These are phyloP conservation scores for Melanogrammus aeglefinus DNA, from an alignment of 2,797 vertebrate species.

Conservation along the genomic window DNA sequence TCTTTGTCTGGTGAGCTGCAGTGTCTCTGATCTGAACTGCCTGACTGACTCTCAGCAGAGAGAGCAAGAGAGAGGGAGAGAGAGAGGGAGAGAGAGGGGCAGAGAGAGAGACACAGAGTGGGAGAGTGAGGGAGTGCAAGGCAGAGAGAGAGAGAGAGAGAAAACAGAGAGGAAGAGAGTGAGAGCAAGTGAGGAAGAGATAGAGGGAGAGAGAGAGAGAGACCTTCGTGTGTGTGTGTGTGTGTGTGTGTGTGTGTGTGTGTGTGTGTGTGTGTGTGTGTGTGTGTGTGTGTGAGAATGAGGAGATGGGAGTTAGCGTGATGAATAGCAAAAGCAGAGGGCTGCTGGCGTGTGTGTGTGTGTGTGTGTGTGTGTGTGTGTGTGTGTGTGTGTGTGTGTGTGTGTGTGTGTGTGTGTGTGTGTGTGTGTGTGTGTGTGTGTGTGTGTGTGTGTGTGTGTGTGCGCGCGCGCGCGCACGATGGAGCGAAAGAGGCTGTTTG, in stretches of 20 bases:
- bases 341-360: not conserved
- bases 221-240: constrained; percentile 6
- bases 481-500: not conserved
- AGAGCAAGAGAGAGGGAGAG: constrained; percentile 24
- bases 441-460: not conserved
- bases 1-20: constrained; percentile 72
- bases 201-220: not conserved
- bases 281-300: not conserved
- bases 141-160: too few relatives aligned
- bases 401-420: not conserved
- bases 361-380: not conserved
- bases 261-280: not conserved
- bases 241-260: not conserved
- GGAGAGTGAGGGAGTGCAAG: too few relatives aligned
- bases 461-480: not conserved
- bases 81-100: too few relatives aligned
- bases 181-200: constrained; percentile 23
- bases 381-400: not conserved
- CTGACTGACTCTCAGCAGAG: constrained; percentile 72
- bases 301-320: not conserved
- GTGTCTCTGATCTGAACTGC: constrained; percentile 72
- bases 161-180: constrained; percentile 13
- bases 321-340: not conserved
- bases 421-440: not conserved
- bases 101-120: too few relatives aligned